These are phyloP conservation scores for Acromyrmex echinatior DNA, from an alignment of 1,140 invertebrate genomes.

Conservation along the genomic window DNA sequence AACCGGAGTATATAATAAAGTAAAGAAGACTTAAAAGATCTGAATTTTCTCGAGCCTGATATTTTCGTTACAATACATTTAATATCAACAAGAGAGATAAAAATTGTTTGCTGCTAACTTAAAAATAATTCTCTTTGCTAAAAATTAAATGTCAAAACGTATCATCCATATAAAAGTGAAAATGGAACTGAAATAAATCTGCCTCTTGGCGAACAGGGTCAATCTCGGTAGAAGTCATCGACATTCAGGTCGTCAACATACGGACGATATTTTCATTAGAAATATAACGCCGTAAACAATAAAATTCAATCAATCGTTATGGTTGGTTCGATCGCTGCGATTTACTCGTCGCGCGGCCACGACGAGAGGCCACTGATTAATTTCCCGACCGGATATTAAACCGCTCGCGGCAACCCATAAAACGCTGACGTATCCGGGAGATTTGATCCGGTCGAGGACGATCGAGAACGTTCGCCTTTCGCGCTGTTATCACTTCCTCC, in stretches of 20 bases:
- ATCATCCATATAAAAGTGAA: not conserved
- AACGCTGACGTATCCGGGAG: constrained; percentile 49
- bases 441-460: constrained; percentile 43
- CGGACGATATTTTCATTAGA: not conserved
- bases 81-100: not conserved
- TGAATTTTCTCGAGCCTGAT: not conserved
- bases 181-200: not conserved
- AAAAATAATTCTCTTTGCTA: not conserved
- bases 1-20: too few relatives aligned
- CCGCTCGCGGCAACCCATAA: constrained; percentile 34
- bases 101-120: not conserved
- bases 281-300: constrained; percentile 16
- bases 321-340: not conserved
- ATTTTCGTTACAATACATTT: not conserved
- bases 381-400: constrained; percentile 51
- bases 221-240: constrained; percentile 24
- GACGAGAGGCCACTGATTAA: constrained; percentile 39
- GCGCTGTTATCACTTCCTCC: constrained; percentile 43
- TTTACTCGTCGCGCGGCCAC: not conserved
- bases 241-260: constrained; percentile 24
- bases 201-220: not conserved
- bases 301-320: constrained; percentile 58
- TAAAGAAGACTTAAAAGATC: not conserved
- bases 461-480: constrained; percentile 32
- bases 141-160: not conserved